Evolutionary conservation across 2,797 vertebrate species (phyloP), one percentile per base, ranked within the genome.

Genomic region (Pseudomugil tenellus): DNA sequence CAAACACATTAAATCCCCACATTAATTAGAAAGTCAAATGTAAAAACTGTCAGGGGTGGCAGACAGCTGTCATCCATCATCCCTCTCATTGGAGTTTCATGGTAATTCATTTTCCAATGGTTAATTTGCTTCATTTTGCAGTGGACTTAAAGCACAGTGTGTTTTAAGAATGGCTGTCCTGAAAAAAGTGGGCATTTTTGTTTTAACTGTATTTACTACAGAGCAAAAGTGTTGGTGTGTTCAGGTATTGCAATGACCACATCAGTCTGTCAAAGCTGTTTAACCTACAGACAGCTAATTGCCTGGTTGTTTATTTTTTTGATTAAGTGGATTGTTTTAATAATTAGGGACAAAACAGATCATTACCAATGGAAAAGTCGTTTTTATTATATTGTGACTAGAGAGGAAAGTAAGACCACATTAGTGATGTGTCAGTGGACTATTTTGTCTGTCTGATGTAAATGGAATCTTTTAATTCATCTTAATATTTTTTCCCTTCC

Each of bases 11-110:
- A 92, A 93, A 93, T 91, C 91, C 88, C 86, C 72, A 85, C 90
- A 91, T 93, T 93, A 92, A 94, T 94, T 92, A 93, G 81, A 92
- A 92, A 94, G 89, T 91, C 91, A 92, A 91, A 93, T 92, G 87
- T 91, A 91, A 91, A 91, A 92, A 87, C 79, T 80, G 83, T 88
- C 86, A 87, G 69, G 86, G 80, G 84, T 85, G 87, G 81, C 77
- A 77, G 85, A 87, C 85, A 86, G 87, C 86, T 89, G 89, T 92
- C 90, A 85, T 92, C 92, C 91, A 91, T 93, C 92, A 91, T 91
- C 87, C 70, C 80, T 90, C 86, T 93, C 84, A 85, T 91, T 91
- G 90, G 81, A 83, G 76, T 87, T 93, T 86, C 75, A 73, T 83
- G 84, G 72, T 87, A 80, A 90, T 91, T 90, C 72, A 76, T 93